Percentiles rank a stretch among this genome's conserved stretches.
phyloP scores from a whole-genome alignment of 2,797 vertebrate genomes.

The Parauchenoglanis punctatus region DNA sequence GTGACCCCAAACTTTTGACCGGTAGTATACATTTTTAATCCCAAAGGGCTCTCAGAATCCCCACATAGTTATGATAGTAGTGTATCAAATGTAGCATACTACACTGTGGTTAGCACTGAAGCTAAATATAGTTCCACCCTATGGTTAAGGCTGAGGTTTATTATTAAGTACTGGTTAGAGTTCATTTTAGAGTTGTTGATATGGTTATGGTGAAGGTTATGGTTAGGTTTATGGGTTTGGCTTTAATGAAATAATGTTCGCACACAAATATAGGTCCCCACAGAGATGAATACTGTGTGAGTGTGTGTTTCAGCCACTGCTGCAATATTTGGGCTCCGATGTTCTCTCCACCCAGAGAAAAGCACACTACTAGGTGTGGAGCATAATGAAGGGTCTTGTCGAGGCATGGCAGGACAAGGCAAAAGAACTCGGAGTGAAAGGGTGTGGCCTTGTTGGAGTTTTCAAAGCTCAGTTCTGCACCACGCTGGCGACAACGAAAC shows the following conservation, averaged over 20 bases:
- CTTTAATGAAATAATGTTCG: background rate
- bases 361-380: constrained; percentile 45
- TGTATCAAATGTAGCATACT: background rate
- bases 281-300: constrained; percentile 3
- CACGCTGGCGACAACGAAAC: constrained; percentile 3
- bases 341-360: constrained; percentile 38
- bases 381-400: constrained; percentile 52
- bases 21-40: background rate
- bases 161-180: constrained; percentile 8
- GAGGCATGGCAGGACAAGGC: constrained; percentile 25
- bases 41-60: background rate
- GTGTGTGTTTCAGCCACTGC: constrained; percentile 4
- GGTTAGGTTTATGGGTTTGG: constrained; percentile 11
- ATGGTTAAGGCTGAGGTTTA: background rate
- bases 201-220: background rate
- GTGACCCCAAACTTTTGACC: too few relatives aligned
- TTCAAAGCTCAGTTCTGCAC: constrained; percentile 29
- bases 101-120: constrained; percentile 3
- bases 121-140: background rate
- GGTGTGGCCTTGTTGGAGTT: constrained; percentile 19
- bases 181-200: constrained; percentile 8
- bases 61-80: background rate
- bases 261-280: background rate
- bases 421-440: constrained; percentile 19
- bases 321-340: constrained; percentile 50